Evolutionary conservation across 2,797 vertebrate species (phyloP).

Genomic region (Cyprinella venusta): DNA sequence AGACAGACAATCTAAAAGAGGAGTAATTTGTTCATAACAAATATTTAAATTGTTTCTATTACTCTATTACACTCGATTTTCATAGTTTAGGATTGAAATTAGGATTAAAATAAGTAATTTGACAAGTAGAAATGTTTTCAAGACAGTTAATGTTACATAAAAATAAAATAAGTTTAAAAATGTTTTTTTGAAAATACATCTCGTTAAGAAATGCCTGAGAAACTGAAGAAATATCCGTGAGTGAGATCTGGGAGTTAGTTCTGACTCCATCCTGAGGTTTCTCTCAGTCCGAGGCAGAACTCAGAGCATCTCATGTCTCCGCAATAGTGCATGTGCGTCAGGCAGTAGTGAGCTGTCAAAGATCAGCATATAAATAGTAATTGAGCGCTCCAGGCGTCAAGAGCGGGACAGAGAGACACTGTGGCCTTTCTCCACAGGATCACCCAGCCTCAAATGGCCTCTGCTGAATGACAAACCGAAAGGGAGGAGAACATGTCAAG

Average conservation of each 20-base stretch:
- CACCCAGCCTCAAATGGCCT: constrained; percentile 69
- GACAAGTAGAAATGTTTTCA: not conserved
- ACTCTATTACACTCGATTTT: not conserved
- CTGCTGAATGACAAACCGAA: constrained; percentile 72
- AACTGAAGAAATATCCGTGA: not conserved
- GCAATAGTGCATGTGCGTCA: constrained; percentile 42
- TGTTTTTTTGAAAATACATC: not conserved
- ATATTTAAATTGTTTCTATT: not conserved
- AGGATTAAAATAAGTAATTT: not conserved
- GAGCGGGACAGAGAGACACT: constrained; percentile 66
- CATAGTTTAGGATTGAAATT: not conserved
- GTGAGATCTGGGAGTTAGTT: constrained; percentile 3
- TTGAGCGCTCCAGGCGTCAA: constrained; percentile 71
- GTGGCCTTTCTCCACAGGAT: constrained; percentile 70
- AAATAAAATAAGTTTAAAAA: not conserved
- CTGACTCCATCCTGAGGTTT: constrained; percentile 14
- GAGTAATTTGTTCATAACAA: not conserved
- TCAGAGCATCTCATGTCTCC: constrained; percentile 25
- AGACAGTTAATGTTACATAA: not conserved
- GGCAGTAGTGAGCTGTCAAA: constrained; percentile 68
- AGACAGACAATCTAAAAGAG: not conserved
- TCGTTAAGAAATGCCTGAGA: not conserved
- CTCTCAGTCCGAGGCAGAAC: constrained; percentile 30
- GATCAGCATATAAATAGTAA: constrained; percentile 81
- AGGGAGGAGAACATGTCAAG: constrained; percentile 53